Percentiles rank a stretch among this genome's conserved stretches.
Evolutionary conservation across 2,797 vertebrate species (phyloP).

Genomic region (Rhadinocentrus ornatus): DNA sequence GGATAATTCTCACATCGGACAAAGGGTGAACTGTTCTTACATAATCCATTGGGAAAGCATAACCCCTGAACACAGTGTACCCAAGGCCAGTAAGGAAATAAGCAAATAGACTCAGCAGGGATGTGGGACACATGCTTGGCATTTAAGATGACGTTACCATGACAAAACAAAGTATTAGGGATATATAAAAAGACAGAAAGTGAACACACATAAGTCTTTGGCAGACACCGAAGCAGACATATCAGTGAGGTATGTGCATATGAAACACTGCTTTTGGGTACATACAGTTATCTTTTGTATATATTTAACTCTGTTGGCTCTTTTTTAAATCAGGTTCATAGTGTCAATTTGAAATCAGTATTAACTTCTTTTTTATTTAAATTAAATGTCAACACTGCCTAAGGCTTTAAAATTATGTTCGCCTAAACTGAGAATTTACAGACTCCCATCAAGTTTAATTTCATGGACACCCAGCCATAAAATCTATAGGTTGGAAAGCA

Average conservation of each 20-base stretch:
- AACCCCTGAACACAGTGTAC: constrained; percentile 52
- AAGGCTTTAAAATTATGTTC: background rate
- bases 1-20: constrained; percentile 28
- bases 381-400: background rate
- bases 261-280: background rate
- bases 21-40: constrained; percentile 58
- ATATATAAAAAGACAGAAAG: constrained; percentile 59
- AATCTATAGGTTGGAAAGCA: background rate
- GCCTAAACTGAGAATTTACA: background rate
- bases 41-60: constrained; percentile 54
- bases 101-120: constrained; percentile 54
- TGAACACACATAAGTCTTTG: constrained; percentile 20
- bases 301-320: background rate
- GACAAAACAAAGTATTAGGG: constrained; percentile 37
- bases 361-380: background rate
- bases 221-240: constrained; percentile 23
- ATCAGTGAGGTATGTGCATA: constrained; percentile 63
- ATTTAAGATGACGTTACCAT: constrained; percentile 49
- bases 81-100: constrained; percentile 14
- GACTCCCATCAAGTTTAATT: background rate
- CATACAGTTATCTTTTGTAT: constrained; percentile 2
- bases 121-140: constrained; percentile 1
- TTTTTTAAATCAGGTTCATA: background rate
- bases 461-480: background rate
- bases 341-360: background rate